Evolutionary conservation across 1,140 invertebrate genomes (phyloP), one percentile per base, ranked within the genome.

Genomic region (Penaeus chinensis): DNA sequence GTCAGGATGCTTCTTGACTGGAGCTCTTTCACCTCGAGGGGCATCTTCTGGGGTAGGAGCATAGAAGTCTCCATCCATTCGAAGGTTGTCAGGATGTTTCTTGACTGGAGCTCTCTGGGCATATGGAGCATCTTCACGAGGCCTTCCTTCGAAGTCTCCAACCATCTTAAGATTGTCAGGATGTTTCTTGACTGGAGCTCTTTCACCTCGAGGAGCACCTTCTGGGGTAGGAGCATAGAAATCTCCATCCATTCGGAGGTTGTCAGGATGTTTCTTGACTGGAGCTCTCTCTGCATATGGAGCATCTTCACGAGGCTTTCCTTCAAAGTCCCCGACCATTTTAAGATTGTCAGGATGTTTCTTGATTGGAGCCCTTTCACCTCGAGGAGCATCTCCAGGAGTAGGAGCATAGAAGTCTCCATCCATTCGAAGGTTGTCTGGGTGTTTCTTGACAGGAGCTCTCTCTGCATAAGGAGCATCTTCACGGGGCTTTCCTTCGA

Each of bases 331-430:
- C 2, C 85, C 85, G 63, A 42, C 79, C 85, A 87, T 87, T 3
- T 65, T 81, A 0, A 87, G 79, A 54, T 87, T 87, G 18, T 87
- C 85, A 16, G 85, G 85, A 62, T 87, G 85, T 76, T 87, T 87
- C 85, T 87, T 87, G 24, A 82, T 19, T 11, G 85, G 85, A 62
- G 85, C 85, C 8, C 85, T 63, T 76, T 87, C 85, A 4, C 85
- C 85, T 24, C 85, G 32, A 19, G 85, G 85, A 47, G 79, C 85
- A 3, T 87, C 85, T 27, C 22, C 79, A 16, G 85, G 85, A 1
- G 85, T 71, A n/a, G 85, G 85, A 32, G 85, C 85, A 81, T 86
- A 86, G 78, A 86, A 86, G 54, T 86, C 85, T 13, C 85, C 85
- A 74, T 86, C 85, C 85, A 86, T 86, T 3, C 85, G 63, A 20